Percentiles rank a stretch among this genome's conserved stretches.
Conservation (phyloP, 1,140 invertebrate species). For the Elymnias hypermnestra region DNA sequence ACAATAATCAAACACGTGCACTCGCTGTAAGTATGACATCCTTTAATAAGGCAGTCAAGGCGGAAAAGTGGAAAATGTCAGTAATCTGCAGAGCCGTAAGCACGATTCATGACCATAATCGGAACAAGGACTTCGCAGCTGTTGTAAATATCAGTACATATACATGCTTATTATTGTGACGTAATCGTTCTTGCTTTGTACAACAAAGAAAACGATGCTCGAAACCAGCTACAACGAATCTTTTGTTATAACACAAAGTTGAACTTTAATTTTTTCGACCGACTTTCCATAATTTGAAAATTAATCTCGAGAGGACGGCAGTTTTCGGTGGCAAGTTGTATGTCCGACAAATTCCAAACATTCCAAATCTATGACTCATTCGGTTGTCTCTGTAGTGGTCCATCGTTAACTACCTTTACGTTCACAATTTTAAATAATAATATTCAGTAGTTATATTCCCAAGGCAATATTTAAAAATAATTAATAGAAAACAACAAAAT, state of each 20-base stretch:
- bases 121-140: constrained; percentile 71
- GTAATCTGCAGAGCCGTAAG: constrained; percentile 57
- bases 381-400: constrained; percentile 36
- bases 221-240: constrained; percentile 27
- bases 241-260: constrained; percentile 33
- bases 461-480: too few relatives aligned
- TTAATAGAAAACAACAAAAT: neutral
- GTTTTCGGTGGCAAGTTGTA: constrained; percentile 31
- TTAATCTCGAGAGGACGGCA: neutral
- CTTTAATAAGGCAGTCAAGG: constrained; percentile 66
- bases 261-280: neutral
- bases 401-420: constrained; percentile 8
- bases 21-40: constrained; percentile 54
- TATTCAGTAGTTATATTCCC: too few relatives aligned
- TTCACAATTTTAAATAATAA: too few relatives aligned
- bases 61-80: constrained; percentile 73
- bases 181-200: constrained; percentile 54
- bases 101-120: constrained; percentile 71
- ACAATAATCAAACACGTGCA: constrained; percentile 51
- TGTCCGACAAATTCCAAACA: constrained; percentile 47
- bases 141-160: constrained; percentile 60
- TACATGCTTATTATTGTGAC: constrained; percentile 62
- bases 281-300: neutral
- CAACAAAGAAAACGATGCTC: constrained; percentile 63
- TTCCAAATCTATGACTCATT: constrained; percentile 51